Conservation (phyloP, 64 coral and sea anemone genomes). For the Stichodactyla helianthus region DNA sequence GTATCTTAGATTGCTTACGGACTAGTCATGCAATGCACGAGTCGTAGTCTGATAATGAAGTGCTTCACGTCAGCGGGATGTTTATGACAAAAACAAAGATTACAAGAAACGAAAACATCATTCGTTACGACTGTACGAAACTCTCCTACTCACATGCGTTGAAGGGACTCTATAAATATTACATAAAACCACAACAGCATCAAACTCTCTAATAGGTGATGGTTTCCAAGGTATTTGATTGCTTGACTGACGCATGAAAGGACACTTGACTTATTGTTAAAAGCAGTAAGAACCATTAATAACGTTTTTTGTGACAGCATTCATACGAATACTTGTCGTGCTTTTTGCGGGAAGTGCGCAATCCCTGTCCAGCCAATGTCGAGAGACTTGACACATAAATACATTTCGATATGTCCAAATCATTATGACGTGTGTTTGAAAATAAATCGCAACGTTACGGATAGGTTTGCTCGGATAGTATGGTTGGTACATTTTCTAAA, state of each 20-base stretch:
- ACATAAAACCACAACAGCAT: not conserved
- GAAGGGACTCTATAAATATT: not conserved
- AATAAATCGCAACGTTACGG: not conserved
- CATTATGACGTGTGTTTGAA: not conserved
- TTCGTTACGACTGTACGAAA: not conserved
- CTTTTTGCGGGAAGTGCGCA: constrained; percentile 1
- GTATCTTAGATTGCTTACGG: not conserved
- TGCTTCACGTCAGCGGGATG: not conserved
- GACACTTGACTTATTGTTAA: constrained; percentile 7
- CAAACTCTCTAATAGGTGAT: not conserved
- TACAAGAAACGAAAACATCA: not conserved
- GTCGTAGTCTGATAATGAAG: not conserved
- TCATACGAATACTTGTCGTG: not conserved
- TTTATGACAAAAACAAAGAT: not conserved
- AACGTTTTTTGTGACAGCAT: constrained; percentile 12
- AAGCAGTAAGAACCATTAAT: not conserved
- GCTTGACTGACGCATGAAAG: not conserved
- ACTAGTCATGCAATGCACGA: not conserved
- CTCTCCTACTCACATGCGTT: not conserved
- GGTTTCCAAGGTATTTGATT: constrained; percentile 8
- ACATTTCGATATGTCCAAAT: not conserved
- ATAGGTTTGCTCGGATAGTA: not conserved
- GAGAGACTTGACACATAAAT: not conserved
- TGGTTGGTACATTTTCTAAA: not conserved
- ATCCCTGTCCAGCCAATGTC: not conserved